A percentile compares a stretch with the other conserved stretches of the same genome.
These are phyloP conservation scores for Melanocharis versteri DNA, from an alignment of 2,113 vertebrate genomes.

Conservation along the genomic window DNA sequence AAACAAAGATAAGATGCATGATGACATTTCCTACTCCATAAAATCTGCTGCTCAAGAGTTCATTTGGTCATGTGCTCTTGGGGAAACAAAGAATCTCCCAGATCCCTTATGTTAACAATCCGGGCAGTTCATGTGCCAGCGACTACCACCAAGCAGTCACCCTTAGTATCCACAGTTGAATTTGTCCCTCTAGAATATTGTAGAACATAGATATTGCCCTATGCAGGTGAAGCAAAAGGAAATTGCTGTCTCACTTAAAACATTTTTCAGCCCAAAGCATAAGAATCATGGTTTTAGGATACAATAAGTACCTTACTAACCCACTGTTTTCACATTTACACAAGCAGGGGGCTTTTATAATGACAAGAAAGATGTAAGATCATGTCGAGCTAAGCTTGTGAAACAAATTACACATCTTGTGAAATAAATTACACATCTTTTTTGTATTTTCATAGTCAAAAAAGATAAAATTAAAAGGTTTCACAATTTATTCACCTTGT, in stretches of 20 bases:
- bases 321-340: background rate
- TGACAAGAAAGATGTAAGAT: background rate
- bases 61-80: background rate
- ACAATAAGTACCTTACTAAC: background rate
- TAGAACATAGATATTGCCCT: background rate
- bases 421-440: slow-evolving; percentile 25
- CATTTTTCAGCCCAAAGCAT: background rate
- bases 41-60: background rate
- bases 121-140: background rate
- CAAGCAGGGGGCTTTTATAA: background rate
- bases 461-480: slow-evolving; percentile 41
- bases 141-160: fast-evolving
- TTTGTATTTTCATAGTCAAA: slow-evolving; percentile 46
- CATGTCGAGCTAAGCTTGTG: background rate
- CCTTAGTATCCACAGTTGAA: background rate
- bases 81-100: background rate
- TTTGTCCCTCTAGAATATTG: background rate
- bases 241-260: background rate
- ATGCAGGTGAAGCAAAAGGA: background rate
- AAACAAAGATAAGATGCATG: background rate
- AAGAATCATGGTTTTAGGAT: background rate
- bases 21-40: background rate
- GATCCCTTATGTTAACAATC: background rate
- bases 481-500: slow-evolving; percentile 33
- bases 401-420: slow-evolving; percentile 30